Evolutionary conservation across 2,797 vertebrate genomes (phyloP).

Genomic region (Phoebastria nigripes): DNA sequence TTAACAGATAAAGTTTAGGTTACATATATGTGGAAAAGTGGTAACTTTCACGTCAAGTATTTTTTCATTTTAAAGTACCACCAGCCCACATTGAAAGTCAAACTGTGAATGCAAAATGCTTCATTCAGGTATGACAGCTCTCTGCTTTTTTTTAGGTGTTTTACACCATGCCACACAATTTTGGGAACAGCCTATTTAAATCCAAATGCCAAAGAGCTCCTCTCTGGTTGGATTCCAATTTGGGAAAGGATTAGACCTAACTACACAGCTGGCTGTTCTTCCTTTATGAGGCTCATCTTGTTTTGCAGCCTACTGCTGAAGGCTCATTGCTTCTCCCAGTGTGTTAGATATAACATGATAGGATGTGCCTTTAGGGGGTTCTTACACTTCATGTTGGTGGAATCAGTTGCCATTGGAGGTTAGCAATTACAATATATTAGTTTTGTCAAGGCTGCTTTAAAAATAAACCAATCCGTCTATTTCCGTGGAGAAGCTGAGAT

Average conservation of each 20-base stretch:
- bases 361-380: background rate
- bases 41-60: rapidly evolving
- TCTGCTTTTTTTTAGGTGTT: background rate
- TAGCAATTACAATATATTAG: background rate
- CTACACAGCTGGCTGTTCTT: background rate
- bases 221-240: background rate
- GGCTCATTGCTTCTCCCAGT: background rate
- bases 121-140: background rate
- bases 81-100: background rate
- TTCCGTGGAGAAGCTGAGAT: background rate
- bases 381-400: background rate
- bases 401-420: background rate
- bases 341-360: background rate
- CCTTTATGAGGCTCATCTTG: background rate
- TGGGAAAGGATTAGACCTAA: background rate
- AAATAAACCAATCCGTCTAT: background rate
- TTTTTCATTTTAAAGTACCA: background rate
- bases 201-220: background rate
- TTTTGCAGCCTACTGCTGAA: background rate
- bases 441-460: constrained; percentile 1
- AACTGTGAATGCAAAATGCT: background rate
- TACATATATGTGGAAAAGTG: background rate
- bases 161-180: background rate
- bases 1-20: background rate
- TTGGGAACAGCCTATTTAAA: background rate